Evolutionary conservation across 1,140 invertebrate species (phyloP).

Genomic region (Epicauta chinensis): DNA sequence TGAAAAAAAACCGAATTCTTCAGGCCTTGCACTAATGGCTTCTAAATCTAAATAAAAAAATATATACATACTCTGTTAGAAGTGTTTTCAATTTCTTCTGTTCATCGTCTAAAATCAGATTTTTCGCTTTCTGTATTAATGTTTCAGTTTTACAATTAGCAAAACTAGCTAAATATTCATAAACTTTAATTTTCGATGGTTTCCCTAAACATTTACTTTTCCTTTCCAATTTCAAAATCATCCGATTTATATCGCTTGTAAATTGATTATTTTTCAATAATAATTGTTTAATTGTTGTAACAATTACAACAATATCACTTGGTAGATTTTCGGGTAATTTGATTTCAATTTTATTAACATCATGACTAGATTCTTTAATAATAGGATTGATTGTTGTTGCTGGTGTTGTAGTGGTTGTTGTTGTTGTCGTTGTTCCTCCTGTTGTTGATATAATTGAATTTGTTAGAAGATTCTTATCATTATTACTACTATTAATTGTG

Average conservation of each 20-base stretch:
- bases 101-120: conserved; percentile 54
- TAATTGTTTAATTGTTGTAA: conserved; percentile 51
- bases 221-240: conserved; percentile 58
- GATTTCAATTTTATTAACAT: conserved; percentile 22
- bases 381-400: too few relatives aligned
- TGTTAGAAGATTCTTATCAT: too few relatives aligned
- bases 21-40: too few relatives aligned
- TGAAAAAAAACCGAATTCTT: too few relatives aligned
- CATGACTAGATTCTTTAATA: conserved; percentile 12
- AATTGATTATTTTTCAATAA: conserved; percentile 55
- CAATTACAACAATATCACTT: conserved; percentile 48
- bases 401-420: too few relatives aligned
- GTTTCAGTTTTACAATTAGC: conserved; percentile 63
- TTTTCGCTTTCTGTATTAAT: conserved; percentile 59
- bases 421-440: too few relatives aligned
- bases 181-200: conserved; percentile 50
- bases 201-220: conserved; percentile 42
- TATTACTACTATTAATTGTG: too few relatives aligned
- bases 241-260: conserved; percentile 53
- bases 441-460: too few relatives aligned
- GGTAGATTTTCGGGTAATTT: conserved; percentile 55
- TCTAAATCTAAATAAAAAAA: background rate
- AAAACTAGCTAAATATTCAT: conserved; percentile 56
- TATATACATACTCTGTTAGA: conserved; percentile 39
- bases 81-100: conserved; percentile 52